Conservation (phyloP, 2,888 invertebrate species). For the Cephus rjabovi region DNA sequence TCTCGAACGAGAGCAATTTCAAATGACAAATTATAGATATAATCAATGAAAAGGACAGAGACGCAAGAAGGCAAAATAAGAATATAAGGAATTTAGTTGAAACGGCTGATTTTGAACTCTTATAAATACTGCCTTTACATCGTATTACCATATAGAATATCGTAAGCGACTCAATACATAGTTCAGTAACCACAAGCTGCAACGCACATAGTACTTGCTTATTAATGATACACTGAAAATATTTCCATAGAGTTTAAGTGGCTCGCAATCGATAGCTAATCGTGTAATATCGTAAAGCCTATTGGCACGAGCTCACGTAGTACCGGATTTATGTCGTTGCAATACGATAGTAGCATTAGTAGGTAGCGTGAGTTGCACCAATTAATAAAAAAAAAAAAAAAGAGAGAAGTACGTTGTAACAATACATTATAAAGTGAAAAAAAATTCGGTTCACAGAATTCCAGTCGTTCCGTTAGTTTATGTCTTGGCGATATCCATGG, state of each 20-base stretch:
- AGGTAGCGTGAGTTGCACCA: constrained; percentile 12
- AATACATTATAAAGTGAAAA: constrained; percentile 37
- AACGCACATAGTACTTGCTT: neutral
- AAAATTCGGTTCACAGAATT: constrained; percentile 18
- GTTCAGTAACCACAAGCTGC: neutral
- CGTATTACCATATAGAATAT: constrained; percentile 18
- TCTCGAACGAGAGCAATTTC: neutral
- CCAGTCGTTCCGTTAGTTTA: constrained; percentile 36
- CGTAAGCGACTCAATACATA: constrained; percentile 4
- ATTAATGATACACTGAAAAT: neutral
- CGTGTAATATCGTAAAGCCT: neutral
- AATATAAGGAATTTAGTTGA: neutral
- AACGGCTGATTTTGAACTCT: constrained; percentile 4
- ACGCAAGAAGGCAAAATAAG: neutral
- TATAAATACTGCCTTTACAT: constrained; percentile 31
- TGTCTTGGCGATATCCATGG: constrained; percentile 66
- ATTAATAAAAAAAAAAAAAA: constrained; percentile 7
- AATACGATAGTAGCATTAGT: constrained; percentile 14
- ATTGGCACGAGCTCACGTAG: neutral
- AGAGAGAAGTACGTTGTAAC: constrained; percentile 28
- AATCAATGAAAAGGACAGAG: neutral
- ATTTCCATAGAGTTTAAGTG: neutral
- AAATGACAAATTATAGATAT: neutral
- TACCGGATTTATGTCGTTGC: neutral
- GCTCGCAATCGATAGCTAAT: neutral